Conservation (phyloP, 2,797 vertebrate species). For the Catamblyrhynchus diadema region DNA sequence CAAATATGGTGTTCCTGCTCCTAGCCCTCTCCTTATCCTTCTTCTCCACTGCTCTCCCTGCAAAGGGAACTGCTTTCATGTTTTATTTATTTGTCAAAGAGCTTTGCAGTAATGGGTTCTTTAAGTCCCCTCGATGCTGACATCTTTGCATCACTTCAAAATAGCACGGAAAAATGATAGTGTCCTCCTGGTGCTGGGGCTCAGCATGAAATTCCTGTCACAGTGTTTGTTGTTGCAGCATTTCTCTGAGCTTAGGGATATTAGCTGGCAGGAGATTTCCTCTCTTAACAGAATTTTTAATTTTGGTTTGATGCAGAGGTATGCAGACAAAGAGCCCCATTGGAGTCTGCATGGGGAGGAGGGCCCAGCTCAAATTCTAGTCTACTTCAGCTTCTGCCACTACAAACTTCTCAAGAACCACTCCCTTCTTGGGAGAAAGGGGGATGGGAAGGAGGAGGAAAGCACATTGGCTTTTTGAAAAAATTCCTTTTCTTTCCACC, state of each 20-base stretch:
- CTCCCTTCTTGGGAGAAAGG: neutral
- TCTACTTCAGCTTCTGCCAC: neutral
- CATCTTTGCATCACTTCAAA: conserved; percentile 20
- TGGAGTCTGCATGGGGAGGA: neutral
- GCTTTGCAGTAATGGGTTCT: neutral
- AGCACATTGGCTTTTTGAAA: neutral
- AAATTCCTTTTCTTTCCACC: neutral
- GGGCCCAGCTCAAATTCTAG: neutral
- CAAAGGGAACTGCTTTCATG: neutral
- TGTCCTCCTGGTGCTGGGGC: neutral
- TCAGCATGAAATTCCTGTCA: conserved; percentile 25
- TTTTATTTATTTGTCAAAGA: conserved; percentile 27
- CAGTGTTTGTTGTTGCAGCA: neutral
- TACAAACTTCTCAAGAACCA: neutral
- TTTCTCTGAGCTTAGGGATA: neutral
- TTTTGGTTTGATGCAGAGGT: neutral
- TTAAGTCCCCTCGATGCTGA: neutral
- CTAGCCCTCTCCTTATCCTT: neutral
- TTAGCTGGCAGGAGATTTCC: conserved; percentile 36
- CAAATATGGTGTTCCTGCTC: neutral
- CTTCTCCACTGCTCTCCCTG: neutral
- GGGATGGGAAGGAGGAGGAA: neutral
- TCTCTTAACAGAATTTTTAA: conserved; percentile 55
- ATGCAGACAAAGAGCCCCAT: neutral
- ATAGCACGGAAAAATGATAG: neutral